Evolutionary conservation across 2,888 invertebrate species (phyloP), one percentile per base, ranked within the genome.

Genomic region (Microctonus hyperodae): DNA sequence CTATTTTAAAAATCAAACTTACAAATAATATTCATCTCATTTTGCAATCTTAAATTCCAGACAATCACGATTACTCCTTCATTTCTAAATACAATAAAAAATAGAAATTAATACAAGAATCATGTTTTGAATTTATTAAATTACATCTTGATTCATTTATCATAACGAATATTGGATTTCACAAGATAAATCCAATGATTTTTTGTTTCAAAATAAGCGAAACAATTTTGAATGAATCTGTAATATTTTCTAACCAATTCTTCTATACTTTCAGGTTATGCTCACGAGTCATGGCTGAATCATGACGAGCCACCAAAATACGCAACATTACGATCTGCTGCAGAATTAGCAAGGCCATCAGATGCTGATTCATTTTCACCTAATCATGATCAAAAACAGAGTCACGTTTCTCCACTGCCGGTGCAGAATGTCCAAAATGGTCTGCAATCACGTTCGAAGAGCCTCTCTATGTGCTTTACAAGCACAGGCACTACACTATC

Each of bases 401-500:
- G 55, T 53, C 63, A 56, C 83, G 53, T 35, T 5, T 16, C 80
- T 71, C 81, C 82, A 63, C 79, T 83, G 78, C 81, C 79, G n/a
- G 66, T 67, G 20, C 78, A 74, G 61, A 73, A 73, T 13, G 55
- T 71, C n/a, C 61, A 69, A 23, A 65, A 66, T 35, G 75, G 53
- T 51, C 59, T 81, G 7, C 80, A 79, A 22, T 80, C 81, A 0
- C 76, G 83, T 20, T 63, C 57, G 22, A 92, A 93, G 85, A 92
- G 93, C 69, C 86, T 91, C 73, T 88, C 93, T 50, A 92, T 93
- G 91, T 93, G 93, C 81, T 94, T 92, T 83, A 94, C 93, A 61
- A 94, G 93, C 84, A 93, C 93, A 16, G 93, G 93, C 55, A 90
- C 92, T n/a, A 89, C 92, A 44, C 86, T 94, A 28, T 92, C 93